Percentiles rank a stretch among this genome's conserved stretches.
Conservation (phyloP, 2,113 vertebrate species). For the Protobothrops mucrosquamatus region DNA sequence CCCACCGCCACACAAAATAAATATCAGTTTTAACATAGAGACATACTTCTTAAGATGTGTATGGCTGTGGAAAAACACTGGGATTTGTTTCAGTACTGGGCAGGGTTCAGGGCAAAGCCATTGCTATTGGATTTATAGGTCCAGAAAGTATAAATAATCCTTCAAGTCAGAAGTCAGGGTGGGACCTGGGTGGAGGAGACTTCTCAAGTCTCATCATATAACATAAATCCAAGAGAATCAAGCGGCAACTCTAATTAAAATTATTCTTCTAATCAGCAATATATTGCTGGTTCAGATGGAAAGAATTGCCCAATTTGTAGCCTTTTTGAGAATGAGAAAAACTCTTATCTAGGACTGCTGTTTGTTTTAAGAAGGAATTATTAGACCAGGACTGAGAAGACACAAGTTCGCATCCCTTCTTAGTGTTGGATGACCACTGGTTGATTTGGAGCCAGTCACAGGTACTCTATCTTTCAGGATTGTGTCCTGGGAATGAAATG, state of each 20-base stretch:
- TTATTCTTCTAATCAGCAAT: not conserved
- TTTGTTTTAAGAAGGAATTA: not conserved
- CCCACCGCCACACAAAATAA: not conserved
- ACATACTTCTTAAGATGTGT: not conserved
- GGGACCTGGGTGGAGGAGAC: not conserved
- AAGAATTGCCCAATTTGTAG: not conserved
- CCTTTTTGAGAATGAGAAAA: not conserved
- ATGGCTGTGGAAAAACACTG: not conserved
- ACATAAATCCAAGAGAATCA: not conserved
- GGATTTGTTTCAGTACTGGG: not conserved
- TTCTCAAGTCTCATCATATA: not conserved
- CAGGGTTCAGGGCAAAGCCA: not conserved
- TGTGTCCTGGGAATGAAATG: not conserved
- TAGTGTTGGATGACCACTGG: not conserved
- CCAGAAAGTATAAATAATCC: conserved; percentile 33
- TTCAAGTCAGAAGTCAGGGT: accelerated
- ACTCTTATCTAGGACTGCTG: not conserved
- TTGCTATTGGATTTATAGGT: not conserved
- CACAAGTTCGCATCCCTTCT: not conserved
- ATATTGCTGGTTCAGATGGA: not conserved
- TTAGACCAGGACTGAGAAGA: not conserved
- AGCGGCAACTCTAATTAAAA: not conserved
- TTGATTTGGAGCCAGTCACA: not conserved
- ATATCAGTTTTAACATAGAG: accelerated
- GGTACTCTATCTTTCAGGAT: not conserved